These are phyloP conservation scores for Drosophila ogumai DNA, from an alignment of 1,140 invertebrate species.

Conservation along the genomic window DNA sequence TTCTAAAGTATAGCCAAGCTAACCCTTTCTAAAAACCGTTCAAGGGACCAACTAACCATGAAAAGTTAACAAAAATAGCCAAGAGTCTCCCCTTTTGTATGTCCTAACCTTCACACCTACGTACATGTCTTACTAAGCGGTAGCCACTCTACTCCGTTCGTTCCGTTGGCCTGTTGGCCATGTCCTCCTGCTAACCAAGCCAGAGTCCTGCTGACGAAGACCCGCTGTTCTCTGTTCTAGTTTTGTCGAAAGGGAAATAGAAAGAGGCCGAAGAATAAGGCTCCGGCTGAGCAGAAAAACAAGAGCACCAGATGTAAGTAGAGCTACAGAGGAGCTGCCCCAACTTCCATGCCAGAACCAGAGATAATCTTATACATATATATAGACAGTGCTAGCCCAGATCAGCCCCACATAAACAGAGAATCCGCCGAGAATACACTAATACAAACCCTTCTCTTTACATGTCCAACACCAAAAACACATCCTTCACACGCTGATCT, in stretches of 20 bases:
- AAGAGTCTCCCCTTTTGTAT: background rate
- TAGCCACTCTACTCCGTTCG: background rate
- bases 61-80: background rate
- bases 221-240: conserved; percentile 61
- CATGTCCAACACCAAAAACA: conserved; percentile 55
- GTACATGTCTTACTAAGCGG: conserved; percentile 53
- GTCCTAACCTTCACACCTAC: conserved; percentile 2
- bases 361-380: background rate
- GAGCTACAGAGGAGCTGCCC: background rate
- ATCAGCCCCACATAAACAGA: background rate
- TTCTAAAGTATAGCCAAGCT: background rate
- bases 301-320: conserved; percentile 65
- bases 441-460: conserved; percentile 52
- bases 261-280: conserved; percentile 65
- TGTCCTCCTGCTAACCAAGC: background rate
- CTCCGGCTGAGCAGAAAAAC: conserved; percentile 60
- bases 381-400: conserved; percentile 33
- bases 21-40: background rate
- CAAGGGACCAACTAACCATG: background rate
- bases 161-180: background rate
- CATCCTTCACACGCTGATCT: conserved; percentile 9
- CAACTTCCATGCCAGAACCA: background rate
- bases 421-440: conserved; percentile 3
- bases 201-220: background rate
- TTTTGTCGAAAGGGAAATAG: conserved; percentile 81